Evolutionary conservation across 2,797 vertebrate genomes (phyloP).

Genomic region (Alca torda): DNA sequence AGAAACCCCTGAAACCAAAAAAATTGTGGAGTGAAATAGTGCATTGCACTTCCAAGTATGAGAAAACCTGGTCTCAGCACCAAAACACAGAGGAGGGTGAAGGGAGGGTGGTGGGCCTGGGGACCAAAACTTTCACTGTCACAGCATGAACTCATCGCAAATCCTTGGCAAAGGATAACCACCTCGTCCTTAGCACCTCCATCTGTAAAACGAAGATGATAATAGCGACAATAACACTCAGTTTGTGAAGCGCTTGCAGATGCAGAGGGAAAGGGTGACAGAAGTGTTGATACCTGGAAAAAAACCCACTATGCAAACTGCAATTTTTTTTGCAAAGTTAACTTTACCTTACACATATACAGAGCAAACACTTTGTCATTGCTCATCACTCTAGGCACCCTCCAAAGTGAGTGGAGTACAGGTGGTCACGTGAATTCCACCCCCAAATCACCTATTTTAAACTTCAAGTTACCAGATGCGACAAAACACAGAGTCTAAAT

Average conservation of each 20-base stretch:
- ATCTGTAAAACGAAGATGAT: neutral
- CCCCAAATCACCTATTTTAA: neutral
- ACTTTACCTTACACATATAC: neutral
- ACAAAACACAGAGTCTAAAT: neutral
- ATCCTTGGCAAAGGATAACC: neutral
- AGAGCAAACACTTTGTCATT: neutral
- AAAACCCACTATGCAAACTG: neutral
- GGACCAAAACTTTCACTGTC: neutral
- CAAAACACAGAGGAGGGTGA: neutral
- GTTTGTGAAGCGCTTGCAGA: neutral
- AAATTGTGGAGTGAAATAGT: neutral
- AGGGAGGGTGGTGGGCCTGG: neutral
- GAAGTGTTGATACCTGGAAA: neutral
- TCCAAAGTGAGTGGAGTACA: neutral
- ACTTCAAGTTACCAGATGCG: neutral
- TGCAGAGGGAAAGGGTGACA: neutral
- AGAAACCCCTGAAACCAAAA: neutral
- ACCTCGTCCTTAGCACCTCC: neutral
- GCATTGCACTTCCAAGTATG: neutral
- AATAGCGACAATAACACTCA: neutral
- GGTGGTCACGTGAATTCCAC: neutral
- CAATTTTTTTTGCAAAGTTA: neutral
- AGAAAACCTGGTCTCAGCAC: neutral
- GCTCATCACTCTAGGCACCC: neutral
- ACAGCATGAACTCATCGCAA: neutral